Evolutionary conservation across 2,797 vertebrate species (phyloP).

Genomic region (Rhinoraja longicauda): DNA sequence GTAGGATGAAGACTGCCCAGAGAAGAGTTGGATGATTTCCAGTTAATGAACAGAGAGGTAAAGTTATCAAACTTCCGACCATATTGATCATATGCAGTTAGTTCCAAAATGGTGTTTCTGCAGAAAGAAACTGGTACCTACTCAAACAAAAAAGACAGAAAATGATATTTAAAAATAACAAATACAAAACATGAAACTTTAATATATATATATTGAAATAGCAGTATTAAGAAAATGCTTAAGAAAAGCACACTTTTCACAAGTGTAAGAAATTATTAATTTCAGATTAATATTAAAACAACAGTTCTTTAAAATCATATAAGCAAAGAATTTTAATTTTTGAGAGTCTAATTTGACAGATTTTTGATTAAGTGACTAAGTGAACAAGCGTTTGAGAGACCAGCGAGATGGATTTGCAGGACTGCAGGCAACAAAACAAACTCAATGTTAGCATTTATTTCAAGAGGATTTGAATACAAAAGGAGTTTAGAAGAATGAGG

Average conservation of each 20-base stretch:
- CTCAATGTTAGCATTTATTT: too few relatives aligned
- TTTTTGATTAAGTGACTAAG: not conserved
- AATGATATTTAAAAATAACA: not conserved
- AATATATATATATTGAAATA: not conserved
- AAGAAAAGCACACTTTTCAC: not conserved
- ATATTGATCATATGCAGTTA: constrained; percentile 55
- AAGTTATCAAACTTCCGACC: constrained; percentile 59
- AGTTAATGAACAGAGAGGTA: constrained; percentile 52
- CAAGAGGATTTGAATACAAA: too few relatives aligned
- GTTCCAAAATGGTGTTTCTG: constrained; percentile 48
- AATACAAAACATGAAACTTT: not conserved
- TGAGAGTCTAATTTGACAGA: not conserved
- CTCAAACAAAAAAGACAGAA: constrained; percentile 31
- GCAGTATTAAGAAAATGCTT: not conserved
- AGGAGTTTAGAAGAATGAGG: too few relatives aligned
- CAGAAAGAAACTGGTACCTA: constrained; percentile 54
- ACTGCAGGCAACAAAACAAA: too few relatives aligned
- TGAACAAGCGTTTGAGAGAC: too few relatives aligned
- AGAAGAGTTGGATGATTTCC: constrained; percentile 55
- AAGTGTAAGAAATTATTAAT: not conserved
- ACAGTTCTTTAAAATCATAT: not conserved
- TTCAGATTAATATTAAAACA: too few relatives aligned
- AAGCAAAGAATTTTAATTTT: not conserved
- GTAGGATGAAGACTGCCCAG: constrained; percentile 51
- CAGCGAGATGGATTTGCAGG: too few relatives aligned